phyloP scores from a whole-genome alignment of 2,888 invertebrate species.

The Sturmia bella region DNA sequence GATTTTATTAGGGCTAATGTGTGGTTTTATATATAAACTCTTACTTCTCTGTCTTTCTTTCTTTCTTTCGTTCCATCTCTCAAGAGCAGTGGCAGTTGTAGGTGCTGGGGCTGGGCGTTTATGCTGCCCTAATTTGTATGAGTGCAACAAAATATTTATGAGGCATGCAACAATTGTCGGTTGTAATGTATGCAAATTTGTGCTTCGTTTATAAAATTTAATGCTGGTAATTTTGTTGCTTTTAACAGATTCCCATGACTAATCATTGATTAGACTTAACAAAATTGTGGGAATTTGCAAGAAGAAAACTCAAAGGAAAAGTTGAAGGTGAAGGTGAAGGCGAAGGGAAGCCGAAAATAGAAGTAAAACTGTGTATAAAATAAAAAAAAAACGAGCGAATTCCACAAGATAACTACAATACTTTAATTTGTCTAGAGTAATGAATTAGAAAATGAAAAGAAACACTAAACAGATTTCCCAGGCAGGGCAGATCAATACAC shows the following conservation, averaged over 20 bases:
- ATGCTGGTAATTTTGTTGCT: slow-evolving; percentile 54
- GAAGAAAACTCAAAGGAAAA: no score
- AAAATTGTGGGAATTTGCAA: slow-evolving; percentile 64
- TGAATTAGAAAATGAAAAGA: no score
- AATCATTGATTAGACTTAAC: slow-evolving; percentile 62
- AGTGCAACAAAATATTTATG: slow-evolving; percentile 62
- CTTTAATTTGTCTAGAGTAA: no score
- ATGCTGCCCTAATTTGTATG: slow-evolving; percentile 66
- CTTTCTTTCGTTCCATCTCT: slow-evolving; percentile 7
- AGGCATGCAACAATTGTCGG: slow-evolving; percentile 48
- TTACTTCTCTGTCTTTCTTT: background rate
- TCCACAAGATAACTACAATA: no score
- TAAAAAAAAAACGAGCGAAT: no score
- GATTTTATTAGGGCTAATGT: slow-evolving; percentile 68
- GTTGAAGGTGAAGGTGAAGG: no score
- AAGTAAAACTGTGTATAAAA: no score
- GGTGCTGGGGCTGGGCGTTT: slow-evolving; percentile 61
- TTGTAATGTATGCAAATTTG: slow-evolving; percentile 66
- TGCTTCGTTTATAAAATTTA: slow-evolving; percentile 51
- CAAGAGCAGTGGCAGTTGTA: slow-evolving; percentile 43
- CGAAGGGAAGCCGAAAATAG: no score
- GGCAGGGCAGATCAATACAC: no score
- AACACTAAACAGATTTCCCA: no score
- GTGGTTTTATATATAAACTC: slow-evolving; percentile 55
- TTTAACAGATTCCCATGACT: slow-evolving; percentile 60